These are phyloP conservation scores for Yponomeuta plumbellus DNA, from an alignment of 2,888 invertebrate species.

Conservation along the genomic window DNA sequence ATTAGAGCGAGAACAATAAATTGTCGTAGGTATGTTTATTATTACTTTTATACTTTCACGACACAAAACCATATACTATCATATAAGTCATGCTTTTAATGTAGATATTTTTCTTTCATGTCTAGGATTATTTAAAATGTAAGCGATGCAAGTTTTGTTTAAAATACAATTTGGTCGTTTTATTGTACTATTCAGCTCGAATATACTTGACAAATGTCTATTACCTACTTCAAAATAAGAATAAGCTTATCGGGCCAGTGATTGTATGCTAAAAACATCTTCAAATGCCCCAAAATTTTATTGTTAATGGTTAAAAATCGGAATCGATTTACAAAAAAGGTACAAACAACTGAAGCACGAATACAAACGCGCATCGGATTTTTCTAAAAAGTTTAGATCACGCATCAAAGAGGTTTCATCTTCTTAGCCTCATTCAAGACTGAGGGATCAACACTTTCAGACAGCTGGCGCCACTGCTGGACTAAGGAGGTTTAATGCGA, in stretches of 20 bases:
- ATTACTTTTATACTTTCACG: not conserved
- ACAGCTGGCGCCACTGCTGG: no score
- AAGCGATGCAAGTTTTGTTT: not conserved
- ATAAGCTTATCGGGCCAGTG: not conserved
- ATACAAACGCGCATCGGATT: no score
- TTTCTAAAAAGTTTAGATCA: no score
- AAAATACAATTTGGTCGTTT: constrained; percentile 44
- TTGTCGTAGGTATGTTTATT: not conserved
- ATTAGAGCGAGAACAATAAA: not conserved
- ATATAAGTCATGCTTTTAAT: not conserved
- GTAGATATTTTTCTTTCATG: not conserved
- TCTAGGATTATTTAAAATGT: not conserved
- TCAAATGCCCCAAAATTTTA: no score
- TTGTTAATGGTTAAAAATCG: no score
- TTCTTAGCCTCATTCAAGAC: no score
- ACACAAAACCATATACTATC: not conserved
- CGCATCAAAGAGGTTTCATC: no score
- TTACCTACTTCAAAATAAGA: not conserved
- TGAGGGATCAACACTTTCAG: no score
- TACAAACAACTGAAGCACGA: no score
- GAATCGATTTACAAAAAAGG: no score
- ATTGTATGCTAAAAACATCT: not conserved
- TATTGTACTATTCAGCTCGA: constrained; percentile 62
- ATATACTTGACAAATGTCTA: not conserved
- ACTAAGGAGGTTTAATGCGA: no score